Evolutionary conservation across 2,113 vertebrate species (phyloP).

Genomic region (Phyllostomus discolor): DNA sequence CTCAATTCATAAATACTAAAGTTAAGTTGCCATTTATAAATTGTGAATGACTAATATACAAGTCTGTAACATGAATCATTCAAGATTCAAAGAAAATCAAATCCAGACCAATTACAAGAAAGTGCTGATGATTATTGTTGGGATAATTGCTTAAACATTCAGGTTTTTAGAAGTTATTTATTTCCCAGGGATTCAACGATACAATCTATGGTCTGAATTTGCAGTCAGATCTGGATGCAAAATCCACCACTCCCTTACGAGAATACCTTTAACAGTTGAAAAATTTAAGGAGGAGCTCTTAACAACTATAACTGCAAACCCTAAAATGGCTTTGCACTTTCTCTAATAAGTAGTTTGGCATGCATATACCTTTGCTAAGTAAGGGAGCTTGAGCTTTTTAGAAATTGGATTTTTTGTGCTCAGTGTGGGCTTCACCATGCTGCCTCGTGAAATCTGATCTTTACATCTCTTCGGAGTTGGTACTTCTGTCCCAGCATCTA

Average conservation of each 20-base stretch:
- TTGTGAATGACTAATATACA: conserved; percentile 74
- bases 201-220: conserved; percentile 56
- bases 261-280: conserved; percentile 38
- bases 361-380: conserved; percentile 11
- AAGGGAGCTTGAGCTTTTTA: conserved; percentile 10
- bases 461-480: background rate
- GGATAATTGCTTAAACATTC: conserved; percentile 59
- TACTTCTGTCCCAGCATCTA: background rate
- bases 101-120: conserved; percentile 54
- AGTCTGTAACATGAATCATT: conserved; percentile 72
- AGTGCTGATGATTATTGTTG: conserved; percentile 56
- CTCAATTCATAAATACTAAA: conserved; percentile 65
- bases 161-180: conserved; percentile 10
- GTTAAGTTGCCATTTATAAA: conserved; percentile 79
- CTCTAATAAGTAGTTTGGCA: conserved; percentile 34
- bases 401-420: background rate
- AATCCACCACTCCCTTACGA: conserved; percentile 19
- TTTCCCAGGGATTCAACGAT: conserved; percentile 14
- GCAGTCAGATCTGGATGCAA: background rate
- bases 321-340: conserved; percentile 45
- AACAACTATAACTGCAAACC: background rate
- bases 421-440: background rate
- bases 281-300: conserved; percentile 45
- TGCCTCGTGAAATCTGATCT: background rate
- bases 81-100: conserved; percentile 54